Evolutionary conservation across 2,113 vertebrate species (phyloP).

Genomic region (Dicaeum eximium): DNA sequence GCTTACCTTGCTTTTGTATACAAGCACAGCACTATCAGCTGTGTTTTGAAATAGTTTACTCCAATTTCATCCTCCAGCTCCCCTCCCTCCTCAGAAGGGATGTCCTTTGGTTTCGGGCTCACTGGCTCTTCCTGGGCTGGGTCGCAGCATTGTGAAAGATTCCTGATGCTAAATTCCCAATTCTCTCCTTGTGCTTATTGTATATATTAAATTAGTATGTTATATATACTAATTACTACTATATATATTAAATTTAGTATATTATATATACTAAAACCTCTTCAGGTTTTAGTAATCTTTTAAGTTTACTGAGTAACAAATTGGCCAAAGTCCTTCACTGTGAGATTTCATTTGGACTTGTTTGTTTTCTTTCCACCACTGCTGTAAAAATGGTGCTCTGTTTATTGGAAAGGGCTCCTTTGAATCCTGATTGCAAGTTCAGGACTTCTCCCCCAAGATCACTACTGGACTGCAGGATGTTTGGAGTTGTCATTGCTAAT

Average conservation of each 20-base stretch:
- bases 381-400: rapidly evolving
- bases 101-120: background rate
- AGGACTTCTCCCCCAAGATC: background rate
- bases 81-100: background rate
- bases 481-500: background rate
- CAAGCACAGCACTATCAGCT: background rate
- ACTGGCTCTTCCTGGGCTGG: background rate
- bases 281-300: background rate
- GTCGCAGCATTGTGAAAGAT: background rate
- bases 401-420: background rate
- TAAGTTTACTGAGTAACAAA: background rate
- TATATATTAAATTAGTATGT: no score
- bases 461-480: background rate
- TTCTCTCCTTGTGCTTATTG: background rate
- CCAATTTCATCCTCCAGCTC: background rate
- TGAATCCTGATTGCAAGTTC: background rate
- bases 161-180: background rate
- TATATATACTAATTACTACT: no score
- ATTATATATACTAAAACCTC: background rate
- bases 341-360: background rate
- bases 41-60: background rate
- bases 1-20: background rate
- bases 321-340: background rate
- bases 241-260: no score
- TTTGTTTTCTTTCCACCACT: background rate